Evolutionary conservation across 2,888 invertebrate genomes (phyloP), one percentile per base, ranked within the genome.

Genomic region (Acanthacorydalis orientalis): DNA sequence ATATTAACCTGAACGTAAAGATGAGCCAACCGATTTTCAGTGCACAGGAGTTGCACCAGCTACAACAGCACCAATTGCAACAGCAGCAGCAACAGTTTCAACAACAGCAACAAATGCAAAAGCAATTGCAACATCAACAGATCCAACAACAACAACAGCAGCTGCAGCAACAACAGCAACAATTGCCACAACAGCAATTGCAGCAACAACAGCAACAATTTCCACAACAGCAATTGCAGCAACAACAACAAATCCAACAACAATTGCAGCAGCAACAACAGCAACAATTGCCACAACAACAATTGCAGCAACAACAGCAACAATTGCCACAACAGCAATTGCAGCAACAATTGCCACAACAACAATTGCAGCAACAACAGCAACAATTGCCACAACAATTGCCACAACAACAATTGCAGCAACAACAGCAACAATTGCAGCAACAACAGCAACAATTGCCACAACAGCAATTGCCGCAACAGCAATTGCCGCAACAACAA

Each of bases 61-160:
- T 68, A 39, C 72, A 70, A 31, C 58, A 70, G 6, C 72, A 70
- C 52, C 72, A 72, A 50, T 74, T 73, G 53, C 56, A 49, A 48
- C 57, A 52, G 6, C 23, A 69, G 37, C 68, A 67, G 35, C 51
- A 53, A 31, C 53, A 57, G 40, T 53, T 49, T 11, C 16, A 45
- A 31, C 49, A 49, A n/a, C 53, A 52, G 39, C 51, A 56, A 39
- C 59, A 57, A 42, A 37, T n/a, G 46, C 49, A 49, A n/a, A 53
- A 52, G 39, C 51, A 56, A 39, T 59, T 49, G 11, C 57, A 57
- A 48, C 61, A 61, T 33, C 61, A 61, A 49, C 57, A 59, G 9
- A 59, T 61, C 39, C 56, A 59, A 7, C 61, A 60, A 44, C 60
- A 60, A 48, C 60, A 60, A 38, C 55, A 57, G 10, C 57, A 60